These are phyloP conservation scores for Synchiropus splendidus DNA, from an alignment of 2,113 vertebrate genomes.

Conservation along the genomic window DNA sequence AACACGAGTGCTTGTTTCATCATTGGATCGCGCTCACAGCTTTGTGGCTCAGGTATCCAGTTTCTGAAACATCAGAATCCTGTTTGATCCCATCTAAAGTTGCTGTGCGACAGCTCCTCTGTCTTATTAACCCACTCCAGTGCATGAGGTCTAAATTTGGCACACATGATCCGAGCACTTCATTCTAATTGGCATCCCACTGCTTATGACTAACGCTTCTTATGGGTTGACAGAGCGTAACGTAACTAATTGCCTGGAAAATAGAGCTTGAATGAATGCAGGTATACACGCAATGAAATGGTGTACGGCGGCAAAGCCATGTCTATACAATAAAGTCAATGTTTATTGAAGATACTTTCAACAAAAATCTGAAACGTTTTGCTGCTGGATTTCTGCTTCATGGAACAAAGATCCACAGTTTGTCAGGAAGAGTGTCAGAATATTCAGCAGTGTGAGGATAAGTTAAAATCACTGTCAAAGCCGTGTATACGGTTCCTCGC, in stretches of 20 bases:
- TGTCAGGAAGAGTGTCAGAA: no score
- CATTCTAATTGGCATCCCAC: constrained; percentile 41
- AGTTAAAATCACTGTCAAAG: no score
- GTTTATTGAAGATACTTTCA: no score
- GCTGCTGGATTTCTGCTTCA: no score
- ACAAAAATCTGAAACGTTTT: no score
- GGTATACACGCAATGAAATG: neutral
- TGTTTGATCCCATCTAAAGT: constrained; percentile 18
- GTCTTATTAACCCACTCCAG: constrained; percentile 15
- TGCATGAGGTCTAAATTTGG: constrained; percentile 17
- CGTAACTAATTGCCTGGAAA: constrained; percentile 33
- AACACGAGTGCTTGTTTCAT: constrained; percentile 14
- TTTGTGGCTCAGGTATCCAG: constrained; percentile 14
- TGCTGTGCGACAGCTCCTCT: constrained; percentile 19
- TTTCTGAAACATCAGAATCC: constrained; percentile 24
- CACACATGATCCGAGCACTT: constrained; percentile 17
- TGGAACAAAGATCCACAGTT: no score
- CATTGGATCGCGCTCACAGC: neutral
- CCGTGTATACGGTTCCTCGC: no score
- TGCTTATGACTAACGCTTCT: constrained; percentile 38
- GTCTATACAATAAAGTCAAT: no score
- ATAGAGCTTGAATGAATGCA: constrained; percentile 8
- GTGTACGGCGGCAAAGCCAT: no score
- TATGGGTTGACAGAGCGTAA: constrained; percentile 38
- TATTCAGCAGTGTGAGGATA: no score